Conservation (phyloP, 2,113 vertebrate genomes). For the Canis aureus region DNA sequence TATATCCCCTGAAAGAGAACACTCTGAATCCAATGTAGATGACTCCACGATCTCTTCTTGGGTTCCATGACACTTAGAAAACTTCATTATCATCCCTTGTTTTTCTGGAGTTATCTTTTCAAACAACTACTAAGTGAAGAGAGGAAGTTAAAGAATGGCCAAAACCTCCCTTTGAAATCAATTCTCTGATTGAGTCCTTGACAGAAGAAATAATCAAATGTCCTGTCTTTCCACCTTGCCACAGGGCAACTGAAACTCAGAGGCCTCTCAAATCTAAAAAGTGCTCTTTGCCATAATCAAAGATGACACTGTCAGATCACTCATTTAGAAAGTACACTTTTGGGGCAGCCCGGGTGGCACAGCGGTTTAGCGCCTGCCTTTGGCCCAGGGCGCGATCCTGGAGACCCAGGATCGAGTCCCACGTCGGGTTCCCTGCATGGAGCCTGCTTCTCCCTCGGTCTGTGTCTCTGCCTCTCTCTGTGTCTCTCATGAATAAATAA, state of each 20-base stretch:
- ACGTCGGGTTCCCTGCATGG: too few species aligned
- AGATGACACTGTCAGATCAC: conserved; percentile 20
- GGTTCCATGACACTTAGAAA: conserved; percentile 24
- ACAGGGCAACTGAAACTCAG: not conserved
- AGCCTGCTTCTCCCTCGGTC: too few species aligned
- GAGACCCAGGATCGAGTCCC: too few species aligned
- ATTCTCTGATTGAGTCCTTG: not conserved
- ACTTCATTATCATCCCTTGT: not conserved
- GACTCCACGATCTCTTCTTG: not conserved
- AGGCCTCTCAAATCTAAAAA: conserved; percentile 1
- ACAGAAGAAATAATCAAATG: not conserved
- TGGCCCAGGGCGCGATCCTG: too few species aligned
- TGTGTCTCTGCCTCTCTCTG: too few species aligned
- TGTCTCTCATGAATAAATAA: too few species aligned
- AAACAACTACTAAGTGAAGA: not conserved
- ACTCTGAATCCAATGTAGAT: not conserved
- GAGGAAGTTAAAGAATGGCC: not conserved
- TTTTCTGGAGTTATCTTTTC: conserved; percentile 13
- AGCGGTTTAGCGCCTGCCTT: too few species aligned
- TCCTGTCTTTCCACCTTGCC: not conserved
- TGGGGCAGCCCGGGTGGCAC: too few species aligned
- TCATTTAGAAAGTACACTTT: conserved; percentile 29
- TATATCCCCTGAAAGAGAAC: not conserved
- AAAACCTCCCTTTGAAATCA: not conserved
- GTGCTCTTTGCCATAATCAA: not conserved